phyloP scores from a whole-genome alignment of 2,888 invertebrate species.

The Dynastes hyllus region DNA sequence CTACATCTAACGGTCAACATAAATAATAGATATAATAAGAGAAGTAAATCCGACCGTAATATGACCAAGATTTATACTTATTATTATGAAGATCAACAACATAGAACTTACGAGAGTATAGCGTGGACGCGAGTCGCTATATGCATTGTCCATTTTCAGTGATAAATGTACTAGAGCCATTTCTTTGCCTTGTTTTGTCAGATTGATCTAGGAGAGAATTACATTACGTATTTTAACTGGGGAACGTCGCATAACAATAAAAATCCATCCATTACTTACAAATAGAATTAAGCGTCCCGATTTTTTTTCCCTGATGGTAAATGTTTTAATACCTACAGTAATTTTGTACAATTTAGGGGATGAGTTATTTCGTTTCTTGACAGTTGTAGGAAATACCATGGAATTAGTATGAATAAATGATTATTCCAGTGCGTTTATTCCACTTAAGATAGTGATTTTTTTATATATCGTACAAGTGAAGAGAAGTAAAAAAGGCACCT shows the following conservation, averaged over 20 bases:
- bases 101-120: not conserved
- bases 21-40: constrained; percentile 32
- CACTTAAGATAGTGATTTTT: too few species aligned
- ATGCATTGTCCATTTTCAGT: not conserved
- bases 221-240: not conserved
- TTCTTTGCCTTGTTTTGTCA: not conserved
- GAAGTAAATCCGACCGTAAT: constrained; percentile 27
- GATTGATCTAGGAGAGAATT: constrained; percentile 7
- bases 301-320: not conserved
- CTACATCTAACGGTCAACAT: not conserved
- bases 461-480: too few species aligned
- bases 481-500: too few species aligned
- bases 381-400: not conserved
- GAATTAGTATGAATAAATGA: constrained; percentile 1
- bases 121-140: too few species aligned
- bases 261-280: too few species aligned
- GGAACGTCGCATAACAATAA: too few species aligned
- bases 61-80: constrained; percentile 27
- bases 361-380: not conserved
- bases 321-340: not conserved
- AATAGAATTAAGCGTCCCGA: too few species aligned
- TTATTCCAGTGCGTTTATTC: not conserved
- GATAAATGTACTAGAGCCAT: constrained; percentile 25
- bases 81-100: constrained; percentile 36
- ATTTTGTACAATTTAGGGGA: not conserved